Base-by-base conservation (phyloP, 1,140 invertebrate genomes). In the Pogonomyrmex barbatus region DNA sequence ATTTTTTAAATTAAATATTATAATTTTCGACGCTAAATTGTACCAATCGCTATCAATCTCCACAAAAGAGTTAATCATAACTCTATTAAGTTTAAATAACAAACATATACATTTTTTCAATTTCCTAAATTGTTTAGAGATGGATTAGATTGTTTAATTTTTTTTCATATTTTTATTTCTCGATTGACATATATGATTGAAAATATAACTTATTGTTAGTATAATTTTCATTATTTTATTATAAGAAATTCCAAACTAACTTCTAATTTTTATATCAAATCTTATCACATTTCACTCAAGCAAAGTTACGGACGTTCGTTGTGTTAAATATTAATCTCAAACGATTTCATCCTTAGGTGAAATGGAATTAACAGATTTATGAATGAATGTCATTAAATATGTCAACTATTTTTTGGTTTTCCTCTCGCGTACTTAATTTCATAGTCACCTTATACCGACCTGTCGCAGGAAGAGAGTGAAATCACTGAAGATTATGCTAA, bases 251-350 rank as follows among this genome's bases (percentile, higher is more conserved):
- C 52, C 73, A 30, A 10, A 6, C 17, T 36, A 71, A 70, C 50
- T 73, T 88, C 87, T 63, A 63, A n/a, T 88, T 87, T 83, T 17
- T 67, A 89, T 1, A 47, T 56, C 2, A n/a, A 45, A 87, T 54
- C 14, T 79, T n/a, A 58, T 3, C 24, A 39, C 45, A 65, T 3
- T 5, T 30, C 17, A 3, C 17, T 39, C 24, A 12, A 33, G 63
- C 17, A 62, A 50, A 71, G 17, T 8, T 82, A 71, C 67, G 82
- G 39, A n/a, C 52, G 50, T 78, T 67, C 24, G 36, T 17, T 30
- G 10, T 50, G 36, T 45, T n/a, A 52, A 30, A 39, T 84, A 87
- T 78, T 87, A 90, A 81, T 89, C 73, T n/a, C 33, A 30, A 45
- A 1, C n/a, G 17, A 79, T 87, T 58, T 39, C 56, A 86, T 56